Base-by-base conservation (phyloP, 2,888 invertebrate genomes). In the Drosophila lutescens region DNA sequence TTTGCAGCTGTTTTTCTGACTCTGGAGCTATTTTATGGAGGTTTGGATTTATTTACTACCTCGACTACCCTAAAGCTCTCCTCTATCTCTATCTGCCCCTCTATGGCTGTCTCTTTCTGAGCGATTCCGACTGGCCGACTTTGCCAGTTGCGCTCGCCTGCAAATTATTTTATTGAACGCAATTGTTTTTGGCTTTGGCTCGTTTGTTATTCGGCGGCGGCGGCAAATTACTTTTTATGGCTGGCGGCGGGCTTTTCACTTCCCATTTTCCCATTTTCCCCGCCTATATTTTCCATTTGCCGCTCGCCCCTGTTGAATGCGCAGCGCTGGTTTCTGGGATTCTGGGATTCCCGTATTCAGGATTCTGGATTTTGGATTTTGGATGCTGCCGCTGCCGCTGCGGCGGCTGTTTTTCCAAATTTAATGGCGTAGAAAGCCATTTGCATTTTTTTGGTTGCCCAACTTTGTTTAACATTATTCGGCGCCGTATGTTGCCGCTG, bases 361-460 rank as follows among this genome's bases (percentile, higher is more conserved):
- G 40, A 46, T 38, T 13, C 36, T 17, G 65, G 38, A 23, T 57
- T 8, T 36, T 20, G 43, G 54, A 47, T 57, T 17, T 17, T 41
- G 9, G 17, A 32, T 38, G 17, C 41, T 44, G 43, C 20, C 40
- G 50, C 40, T 41, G 49, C 41, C 59, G 62, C 44, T 65, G 84
- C 41, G 71, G 76, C 78, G 78, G 78, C 77, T 74, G 84, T 71
- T 86, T 82, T 76, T 61, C 75, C 76, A 82, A 79, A 90, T 78
- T 90, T 89, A 90, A 89, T 89, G 90, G 86, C 80, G 81, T 83
- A 89, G 90, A 90, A 89, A 89, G 83, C 81, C 79, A 89, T 89
- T 89, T 86, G 77, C 78, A 77, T 86, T 79, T 63, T 69, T 78
- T 84, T 67, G 79, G 79, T 74, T 83, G 76, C 77, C 85, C 81